Percentiles rank a stretch among this genome's conserved stretches.
Evolutionary conservation across 64 coral and sea anemone genomes (phyloP).

Genomic region (Dendrophyllia cribrosa): DNA sequence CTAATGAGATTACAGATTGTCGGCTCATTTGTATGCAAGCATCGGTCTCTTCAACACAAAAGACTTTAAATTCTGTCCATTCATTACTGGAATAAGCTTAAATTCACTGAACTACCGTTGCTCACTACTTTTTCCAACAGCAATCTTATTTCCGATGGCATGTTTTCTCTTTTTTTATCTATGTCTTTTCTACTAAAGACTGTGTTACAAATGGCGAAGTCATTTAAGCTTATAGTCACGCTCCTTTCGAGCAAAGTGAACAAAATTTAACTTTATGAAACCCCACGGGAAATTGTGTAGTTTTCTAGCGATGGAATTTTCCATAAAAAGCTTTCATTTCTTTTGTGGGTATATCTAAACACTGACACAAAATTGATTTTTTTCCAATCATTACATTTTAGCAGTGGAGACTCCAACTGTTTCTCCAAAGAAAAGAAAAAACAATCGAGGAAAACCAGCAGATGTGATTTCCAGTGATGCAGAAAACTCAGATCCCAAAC

Average conservation of each 20-base stretch:
- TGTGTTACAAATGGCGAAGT: too few relatives aligned
- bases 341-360: background rate
- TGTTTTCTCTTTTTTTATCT: background rate
- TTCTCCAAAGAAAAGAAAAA: constrained; percentile 89
- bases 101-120: background rate
- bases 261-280: too few relatives aligned
- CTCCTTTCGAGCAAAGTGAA: too few relatives aligned
- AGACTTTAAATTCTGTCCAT: background rate
- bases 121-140: too few relatives aligned
- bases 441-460: constrained; percentile 55
- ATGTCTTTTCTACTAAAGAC: background rate
- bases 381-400: background rate
- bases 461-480: constrained; percentile 44
- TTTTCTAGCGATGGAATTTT: background rate
- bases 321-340: background rate
- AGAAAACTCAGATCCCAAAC: constrained; percentile 69
- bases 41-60: background rate
- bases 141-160: too few relatives aligned
- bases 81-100: background rate
- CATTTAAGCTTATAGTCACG: too few relatives aligned
- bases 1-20: constrained; percentile 1
- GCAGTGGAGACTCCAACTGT: background rate
- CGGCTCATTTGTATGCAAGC: constrained; percentile 19
- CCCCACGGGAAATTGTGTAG: too few relatives aligned
- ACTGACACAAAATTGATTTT: background rate